phyloP scores from a whole-genome alignment of 2,888 invertebrate species.

The Leucophora obtusa region DNA sequence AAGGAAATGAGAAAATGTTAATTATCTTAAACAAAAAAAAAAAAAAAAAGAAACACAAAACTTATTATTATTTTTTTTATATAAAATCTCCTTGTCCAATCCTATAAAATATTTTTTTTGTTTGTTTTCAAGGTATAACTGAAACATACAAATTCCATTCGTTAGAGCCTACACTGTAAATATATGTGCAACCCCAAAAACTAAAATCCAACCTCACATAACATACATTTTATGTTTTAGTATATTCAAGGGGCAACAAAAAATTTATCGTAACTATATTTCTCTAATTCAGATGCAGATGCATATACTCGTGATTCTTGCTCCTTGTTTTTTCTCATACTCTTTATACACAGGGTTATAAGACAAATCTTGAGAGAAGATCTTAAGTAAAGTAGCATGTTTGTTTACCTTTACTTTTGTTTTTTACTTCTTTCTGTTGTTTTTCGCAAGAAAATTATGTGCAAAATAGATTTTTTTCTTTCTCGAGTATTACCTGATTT shows the following conservation, averaged over 20 bases:
- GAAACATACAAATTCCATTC: no score
- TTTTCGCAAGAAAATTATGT: slow-evolving; percentile 49
- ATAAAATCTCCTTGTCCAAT: no score
- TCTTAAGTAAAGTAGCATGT: slow-evolving; percentile 22
- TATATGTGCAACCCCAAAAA: not conserved
- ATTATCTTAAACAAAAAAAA: no score
- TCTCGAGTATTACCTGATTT: slow-evolving; percentile 23
- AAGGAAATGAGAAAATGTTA: no score
- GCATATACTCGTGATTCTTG: not conserved
- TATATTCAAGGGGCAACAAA: slow-evolving; percentile 10
- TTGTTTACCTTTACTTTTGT: not conserved
- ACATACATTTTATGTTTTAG: not conserved
- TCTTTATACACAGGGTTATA: not conserved
- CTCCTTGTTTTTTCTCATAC: slow-evolving; percentile 6
- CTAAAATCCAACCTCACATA: not conserved
- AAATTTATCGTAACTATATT: not conserved
- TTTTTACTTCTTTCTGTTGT: slow-evolving; percentile 6
- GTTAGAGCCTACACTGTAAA: no score
- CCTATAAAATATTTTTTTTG: no score
- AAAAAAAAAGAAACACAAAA: no score
- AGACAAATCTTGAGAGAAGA: slow-evolving; percentile 31
- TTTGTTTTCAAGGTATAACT: no score
- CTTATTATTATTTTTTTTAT: no score
- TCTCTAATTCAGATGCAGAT: slow-evolving; percentile 17
- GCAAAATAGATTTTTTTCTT: slow-evolving; percentile 41